Conservation (phyloP, 2,113 vertebrate species). For the Austrofundulus limnaeus region DNA sequence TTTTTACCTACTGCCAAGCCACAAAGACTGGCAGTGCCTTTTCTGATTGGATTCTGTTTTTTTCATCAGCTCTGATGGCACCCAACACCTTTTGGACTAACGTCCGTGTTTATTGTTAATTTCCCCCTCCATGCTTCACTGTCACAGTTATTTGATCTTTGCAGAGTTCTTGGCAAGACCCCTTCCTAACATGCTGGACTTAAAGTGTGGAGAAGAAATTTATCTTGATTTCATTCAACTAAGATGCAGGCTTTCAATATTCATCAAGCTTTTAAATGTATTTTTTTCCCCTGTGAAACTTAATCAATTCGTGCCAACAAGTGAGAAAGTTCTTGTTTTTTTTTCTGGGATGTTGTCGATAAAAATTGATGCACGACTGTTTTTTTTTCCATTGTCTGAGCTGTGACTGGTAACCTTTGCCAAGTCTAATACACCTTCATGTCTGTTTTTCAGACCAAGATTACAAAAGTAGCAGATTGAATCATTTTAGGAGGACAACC, state of each 20-base stretch:
- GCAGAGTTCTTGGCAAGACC: not conserved
- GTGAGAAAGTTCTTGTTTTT: not conserved
- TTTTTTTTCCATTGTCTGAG: not conserved
- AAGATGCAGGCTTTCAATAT: not conserved
- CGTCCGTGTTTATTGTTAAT: not conserved
- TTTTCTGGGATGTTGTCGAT: not conserved
- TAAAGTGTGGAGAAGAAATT: not conserved
- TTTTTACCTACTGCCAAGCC: not conserved
- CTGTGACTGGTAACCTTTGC: not conserved
- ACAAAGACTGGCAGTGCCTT: no score
- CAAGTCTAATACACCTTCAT: not conserved
- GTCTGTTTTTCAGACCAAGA: not conserved
- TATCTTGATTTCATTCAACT: not conserved
- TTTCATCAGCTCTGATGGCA: not conserved
- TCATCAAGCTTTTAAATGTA: not conserved
- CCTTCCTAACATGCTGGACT: not conserved
- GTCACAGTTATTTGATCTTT: not conserved
- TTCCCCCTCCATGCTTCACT: not conserved
- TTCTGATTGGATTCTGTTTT: not conserved
- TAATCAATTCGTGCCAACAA: not conserved
- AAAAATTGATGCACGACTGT: not conserved
- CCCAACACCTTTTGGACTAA: no score
- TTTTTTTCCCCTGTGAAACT: no score
- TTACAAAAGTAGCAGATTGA: not conserved
- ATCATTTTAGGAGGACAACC: not conserved